Evolutionary conservation across 1,140 invertebrate species (phyloP).

Genomic region (Gonatopus flavifemur): DNA sequence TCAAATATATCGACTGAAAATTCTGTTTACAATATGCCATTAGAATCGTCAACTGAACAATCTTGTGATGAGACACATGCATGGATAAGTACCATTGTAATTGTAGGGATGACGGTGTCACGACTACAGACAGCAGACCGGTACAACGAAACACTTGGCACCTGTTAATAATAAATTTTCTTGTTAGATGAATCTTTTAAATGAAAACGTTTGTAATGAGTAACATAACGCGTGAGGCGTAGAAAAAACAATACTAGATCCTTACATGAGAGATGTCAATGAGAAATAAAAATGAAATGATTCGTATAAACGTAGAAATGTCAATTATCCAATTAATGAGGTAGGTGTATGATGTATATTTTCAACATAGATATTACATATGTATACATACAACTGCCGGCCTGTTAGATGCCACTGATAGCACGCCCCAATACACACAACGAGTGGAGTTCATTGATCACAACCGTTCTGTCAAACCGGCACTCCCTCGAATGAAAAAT

Average conservation of each 20-base stretch:
- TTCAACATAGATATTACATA: background rate
- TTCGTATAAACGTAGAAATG: background rate
- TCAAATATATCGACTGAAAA: too few species aligned
- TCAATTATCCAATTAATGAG: too few species aligned
- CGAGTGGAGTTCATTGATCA: slow-evolving; percentile 48
- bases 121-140: too few species aligned
- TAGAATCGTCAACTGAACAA: too few species aligned
- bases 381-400: slow-evolving; percentile 20
- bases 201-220: slow-evolving; percentile 1
- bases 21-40: too few species aligned
- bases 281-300: background rate
- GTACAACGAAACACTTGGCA: too few species aligned
- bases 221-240: slow-evolving; percentile 1
- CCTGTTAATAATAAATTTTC: too few species aligned
- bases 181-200: too few species aligned
- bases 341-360: background rate
- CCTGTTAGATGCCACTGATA: slow-evolving; percentile 16
- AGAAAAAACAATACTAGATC: background rate
- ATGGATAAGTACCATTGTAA: too few species aligned
- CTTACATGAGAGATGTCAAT: background rate
- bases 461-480: slow-evolving; percentile 24
- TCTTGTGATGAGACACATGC: too few species aligned
- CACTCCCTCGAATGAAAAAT: too few species aligned
- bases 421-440: slow-evolving; percentile 39
- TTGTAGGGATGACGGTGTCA: too few species aligned